Percentiles rank a stretch among this genome's conserved stretches.
Conservation (phyloP, 2,797 vertebrate genomes). For the Hydrophis major region DNA sequence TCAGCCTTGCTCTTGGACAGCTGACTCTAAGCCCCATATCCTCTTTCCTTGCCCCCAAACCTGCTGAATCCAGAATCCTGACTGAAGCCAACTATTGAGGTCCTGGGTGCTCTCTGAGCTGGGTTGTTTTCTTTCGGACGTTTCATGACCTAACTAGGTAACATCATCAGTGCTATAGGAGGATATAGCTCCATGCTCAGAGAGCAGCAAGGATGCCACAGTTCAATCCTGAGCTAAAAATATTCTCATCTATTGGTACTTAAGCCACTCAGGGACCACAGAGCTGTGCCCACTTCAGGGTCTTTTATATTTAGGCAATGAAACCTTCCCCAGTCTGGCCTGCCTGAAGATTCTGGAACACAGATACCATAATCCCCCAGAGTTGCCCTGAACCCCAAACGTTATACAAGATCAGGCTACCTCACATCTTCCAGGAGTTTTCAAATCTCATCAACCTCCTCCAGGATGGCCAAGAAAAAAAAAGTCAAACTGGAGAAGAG, state of each 20-base stretch:
- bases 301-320: background rate
- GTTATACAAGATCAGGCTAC: background rate
- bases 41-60: background rate
- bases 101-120: background rate
- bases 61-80: background rate
- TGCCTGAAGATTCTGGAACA: background rate
- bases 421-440: background rate
- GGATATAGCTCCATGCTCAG: background rate
- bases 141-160: background rate
- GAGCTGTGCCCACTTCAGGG: background rate
- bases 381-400: background rate
- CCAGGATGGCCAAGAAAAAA: background rate
- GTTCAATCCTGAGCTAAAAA: background rate
- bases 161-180: background rate
- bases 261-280: background rate
- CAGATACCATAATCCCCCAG: background rate
- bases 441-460: background rate
- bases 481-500: background rate
- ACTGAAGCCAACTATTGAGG: background rate
- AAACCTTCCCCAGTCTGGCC: background rate
- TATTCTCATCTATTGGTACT: background rate
- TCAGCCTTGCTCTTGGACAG: background rate
- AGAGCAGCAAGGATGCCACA: background rate
- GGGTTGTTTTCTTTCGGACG: background rate
- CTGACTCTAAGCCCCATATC: background rate